Conservation (phyloP, 2,797 vertebrate species). For the Muscicapa striata region DNA sequence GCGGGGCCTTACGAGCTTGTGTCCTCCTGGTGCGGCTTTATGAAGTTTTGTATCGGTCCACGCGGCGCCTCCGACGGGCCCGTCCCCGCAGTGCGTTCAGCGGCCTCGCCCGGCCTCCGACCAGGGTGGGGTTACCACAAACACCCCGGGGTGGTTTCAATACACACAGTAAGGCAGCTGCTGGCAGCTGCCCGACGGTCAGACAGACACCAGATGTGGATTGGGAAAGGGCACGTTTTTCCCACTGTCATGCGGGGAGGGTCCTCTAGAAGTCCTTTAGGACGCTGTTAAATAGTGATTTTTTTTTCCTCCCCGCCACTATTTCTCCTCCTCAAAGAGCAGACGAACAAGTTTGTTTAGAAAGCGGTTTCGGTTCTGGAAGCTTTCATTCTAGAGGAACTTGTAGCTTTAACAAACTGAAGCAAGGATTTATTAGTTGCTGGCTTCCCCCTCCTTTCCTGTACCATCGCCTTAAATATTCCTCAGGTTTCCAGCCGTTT, state of each 20-base stretch:
- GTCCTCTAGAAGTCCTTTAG: slow-evolving; percentile 21
- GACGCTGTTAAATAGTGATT: slow-evolving; percentile 25
- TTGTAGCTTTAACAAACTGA: slow-evolving; percentile 10
- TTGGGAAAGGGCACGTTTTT: slow-evolving; percentile 69
- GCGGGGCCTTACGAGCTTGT: too few species aligned
- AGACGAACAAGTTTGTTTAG: slow-evolving; percentile 31
- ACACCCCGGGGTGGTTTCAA: slow-evolving; percentile 71
- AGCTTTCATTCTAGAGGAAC: slow-evolving; percentile 31
- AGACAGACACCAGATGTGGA: slow-evolving; percentile 76
- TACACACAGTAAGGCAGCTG: slow-evolving; percentile 81
- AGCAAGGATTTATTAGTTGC: slow-evolving; percentile 48
- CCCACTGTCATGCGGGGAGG: slow-evolving; percentile 39
- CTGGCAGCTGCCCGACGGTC: slow-evolving; percentile 51
- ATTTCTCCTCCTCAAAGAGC: not conserved
- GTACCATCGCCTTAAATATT: slow-evolving; percentile 16
- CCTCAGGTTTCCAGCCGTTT: not conserved
- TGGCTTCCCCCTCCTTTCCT: not conserved
- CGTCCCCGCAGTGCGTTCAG: not conserved
- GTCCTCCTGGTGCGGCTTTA: not conserved
- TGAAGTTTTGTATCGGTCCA: not conserved
- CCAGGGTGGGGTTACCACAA: not conserved
- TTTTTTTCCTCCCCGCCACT: fast-evolving
- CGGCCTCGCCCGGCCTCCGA: not conserved
- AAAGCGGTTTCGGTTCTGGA: not conserved
- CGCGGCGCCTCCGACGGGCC: not conserved